Percentiles rank a stretch among this genome's conserved stretches.
phyloP scores from a whole-genome alignment of 1,140 invertebrate genomes.

The Ptiloglossa arizonensis region DNA sequence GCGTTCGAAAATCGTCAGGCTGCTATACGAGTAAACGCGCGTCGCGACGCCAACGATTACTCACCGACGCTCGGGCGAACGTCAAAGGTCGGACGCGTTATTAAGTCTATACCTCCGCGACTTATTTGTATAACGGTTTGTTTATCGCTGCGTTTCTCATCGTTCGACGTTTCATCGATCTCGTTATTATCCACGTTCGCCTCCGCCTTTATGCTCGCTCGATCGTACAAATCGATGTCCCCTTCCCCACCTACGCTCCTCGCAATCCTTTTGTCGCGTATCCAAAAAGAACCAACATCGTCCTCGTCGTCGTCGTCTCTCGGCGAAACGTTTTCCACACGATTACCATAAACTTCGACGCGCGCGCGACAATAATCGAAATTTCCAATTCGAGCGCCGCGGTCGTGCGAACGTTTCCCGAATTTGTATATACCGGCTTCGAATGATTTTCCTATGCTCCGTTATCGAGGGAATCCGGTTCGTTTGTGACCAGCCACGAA shows the following conservation, averaged over 20 bases:
- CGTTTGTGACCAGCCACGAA: not conserved
- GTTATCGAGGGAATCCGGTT: not conserved
- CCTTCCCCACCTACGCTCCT: no score
- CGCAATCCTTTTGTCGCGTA: no score
- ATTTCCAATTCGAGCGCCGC: no score
- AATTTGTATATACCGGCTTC: slow-evolving; percentile 5
- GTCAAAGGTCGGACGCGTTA: not conserved
- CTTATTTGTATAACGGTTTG: slow-evolving; percentile 26
- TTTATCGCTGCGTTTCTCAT: not conserved
- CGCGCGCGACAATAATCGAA: not conserved
- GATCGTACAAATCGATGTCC: slow-evolving; percentile 9
- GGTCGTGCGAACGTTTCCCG: no score
- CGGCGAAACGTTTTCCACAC: not conserved
- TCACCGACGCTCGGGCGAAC: not conserved
- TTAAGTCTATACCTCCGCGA: slow-evolving; percentile 5
- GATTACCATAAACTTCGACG: not conserved
- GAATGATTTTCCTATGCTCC: not conserved
- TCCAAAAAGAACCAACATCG: not conserved
- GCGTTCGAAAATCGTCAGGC: not conserved
- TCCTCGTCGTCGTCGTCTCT: not conserved
- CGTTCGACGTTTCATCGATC: not conserved
- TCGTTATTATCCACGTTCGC: not conserved
- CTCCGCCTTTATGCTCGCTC: not conserved
- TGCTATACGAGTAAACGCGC: slow-evolving; percentile 15
- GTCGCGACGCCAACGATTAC: not conserved